A percentile compares a stretch with the other conserved stretches of the same genome.
Evolutionary conservation across 2,888 invertebrate species (phyloP).

Genomic region (Phorcus lineatus): DNA sequence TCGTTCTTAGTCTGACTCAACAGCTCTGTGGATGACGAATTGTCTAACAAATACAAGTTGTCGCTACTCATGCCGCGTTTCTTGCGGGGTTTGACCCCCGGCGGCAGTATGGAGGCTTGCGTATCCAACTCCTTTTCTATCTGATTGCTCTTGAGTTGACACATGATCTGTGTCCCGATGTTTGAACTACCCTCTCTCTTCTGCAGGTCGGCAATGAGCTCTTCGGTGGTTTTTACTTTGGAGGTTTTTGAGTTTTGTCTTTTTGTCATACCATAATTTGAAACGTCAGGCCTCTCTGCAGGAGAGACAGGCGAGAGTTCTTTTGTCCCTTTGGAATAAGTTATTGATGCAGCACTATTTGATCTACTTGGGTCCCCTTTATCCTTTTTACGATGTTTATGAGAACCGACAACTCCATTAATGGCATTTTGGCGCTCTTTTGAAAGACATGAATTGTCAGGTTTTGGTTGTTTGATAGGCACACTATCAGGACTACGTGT

Average conservation of each 20-base stretch:
- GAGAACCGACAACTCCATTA: constrained; percentile 36
- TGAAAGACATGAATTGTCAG: constrained; percentile 45
- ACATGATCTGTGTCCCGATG: constrained; percentile 65
- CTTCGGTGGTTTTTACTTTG: constrained; percentile 85
- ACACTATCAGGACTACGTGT: constrained; percentile 4
- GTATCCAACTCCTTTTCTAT: constrained; percentile 67
- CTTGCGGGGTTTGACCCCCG: constrained; percentile 65
- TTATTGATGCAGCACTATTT: constrained; percentile 23
- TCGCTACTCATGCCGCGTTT: constrained; percentile 56
- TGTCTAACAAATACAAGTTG: constrained; percentile 47
- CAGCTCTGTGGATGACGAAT: constrained; percentile 53
- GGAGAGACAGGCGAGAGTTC: constrained; percentile 8
- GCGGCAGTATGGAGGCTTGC: constrained; percentile 64
- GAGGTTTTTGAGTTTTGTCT: constrained; percentile 74
- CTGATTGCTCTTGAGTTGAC: constrained; percentile 69
- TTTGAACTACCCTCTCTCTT: constrained; percentile 75
- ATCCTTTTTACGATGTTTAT: constrained; percentile 16
- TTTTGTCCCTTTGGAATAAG: not conserved
- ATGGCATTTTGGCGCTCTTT: constrained; percentile 34
- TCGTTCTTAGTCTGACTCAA: constrained; percentile 74
- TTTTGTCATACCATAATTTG: not conserved
- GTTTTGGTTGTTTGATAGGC: constrained; percentile 38
- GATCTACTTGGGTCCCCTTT: constrained; percentile 15
- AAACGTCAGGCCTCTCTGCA: constrained; percentile 25
- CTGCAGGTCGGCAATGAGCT: constrained; percentile 85